Evolutionary conservation across 2,797 vertebrate genomes (phyloP).

Genomic region (Acanthiza pusilla): DNA sequence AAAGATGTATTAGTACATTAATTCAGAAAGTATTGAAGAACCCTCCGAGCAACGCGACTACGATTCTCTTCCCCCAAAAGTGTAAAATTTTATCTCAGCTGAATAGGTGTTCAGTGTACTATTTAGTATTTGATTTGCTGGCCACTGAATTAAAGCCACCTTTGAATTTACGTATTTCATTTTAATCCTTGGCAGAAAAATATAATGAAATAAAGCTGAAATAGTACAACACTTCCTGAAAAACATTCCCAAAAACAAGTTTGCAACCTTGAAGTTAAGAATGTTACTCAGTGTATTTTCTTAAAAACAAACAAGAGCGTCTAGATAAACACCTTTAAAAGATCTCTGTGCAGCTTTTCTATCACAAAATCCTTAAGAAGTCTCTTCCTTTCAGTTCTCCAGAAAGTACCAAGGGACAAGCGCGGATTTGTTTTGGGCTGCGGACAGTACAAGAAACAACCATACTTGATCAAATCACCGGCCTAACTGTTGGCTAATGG

Average conservation of each 20-base stretch:
- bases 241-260: constrained; percentile 52
- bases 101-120: constrained; percentile 39
- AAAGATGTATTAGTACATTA: constrained; percentile 4
- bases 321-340: constrained; percentile 64
- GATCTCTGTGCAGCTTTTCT: constrained; percentile 61
- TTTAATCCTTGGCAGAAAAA: constrained; percentile 33
- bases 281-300: constrained; percentile 58
- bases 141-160: constrained; percentile 48
- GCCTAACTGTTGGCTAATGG: constrained; percentile 46
- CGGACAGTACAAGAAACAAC: constrained; percentile 60
- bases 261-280: constrained; percentile 58
- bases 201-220: constrained; percentile 22
- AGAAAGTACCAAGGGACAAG: constrained; percentile 64
- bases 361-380: constrained; percentile 63
- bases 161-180: constrained; percentile 33
- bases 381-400: constrained; percentile 64
- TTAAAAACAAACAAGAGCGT: constrained; percentile 63
- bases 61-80: constrained; percentile 33
- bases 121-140: constrained; percentile 45
- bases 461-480: constrained; percentile 59
- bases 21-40: constrained; percentile 16
- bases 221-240: constrained; percentile 54
- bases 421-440: constrained; percentile 58
- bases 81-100: constrained; percentile 36
- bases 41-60: constrained; percentile 15